A percentile compares a stretch with the other conserved stretches of the same genome.
phyloP scores from a whole-genome alignment of 2,113 vertebrate species.

The Prionailurus bengalensis region DNA sequence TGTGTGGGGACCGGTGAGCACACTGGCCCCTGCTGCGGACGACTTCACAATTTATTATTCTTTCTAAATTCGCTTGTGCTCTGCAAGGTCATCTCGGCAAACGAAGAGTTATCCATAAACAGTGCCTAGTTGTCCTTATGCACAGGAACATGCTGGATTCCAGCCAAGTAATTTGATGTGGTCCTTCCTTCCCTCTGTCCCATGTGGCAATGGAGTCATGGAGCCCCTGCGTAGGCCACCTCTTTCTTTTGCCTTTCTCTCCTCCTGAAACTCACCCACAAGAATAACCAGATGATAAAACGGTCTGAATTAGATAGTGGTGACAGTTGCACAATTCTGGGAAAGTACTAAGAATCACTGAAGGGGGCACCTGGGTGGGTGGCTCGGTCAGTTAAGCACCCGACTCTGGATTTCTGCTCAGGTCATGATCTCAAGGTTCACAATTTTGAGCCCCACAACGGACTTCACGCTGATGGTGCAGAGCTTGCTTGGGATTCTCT shows the following conservation, averaged over 20 bases:
- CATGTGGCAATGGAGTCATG: fast-evolving
- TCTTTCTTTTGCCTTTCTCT: not conserved
- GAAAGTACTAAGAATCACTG: not conserved
- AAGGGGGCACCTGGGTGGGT: too few relatives aligned
- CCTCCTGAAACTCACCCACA: not conserved
- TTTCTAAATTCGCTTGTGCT: not conserved
- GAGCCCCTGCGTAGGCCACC: not conserved
- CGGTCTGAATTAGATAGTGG: not conserved
- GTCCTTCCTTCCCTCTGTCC: not conserved
- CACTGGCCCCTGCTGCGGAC: too few relatives aligned
- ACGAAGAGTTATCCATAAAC: not conserved
- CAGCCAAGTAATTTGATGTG: not conserved
- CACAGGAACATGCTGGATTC: not conserved
- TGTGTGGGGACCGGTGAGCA: not conserved
- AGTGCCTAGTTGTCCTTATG: not conserved
- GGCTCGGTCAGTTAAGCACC: too few relatives aligned
- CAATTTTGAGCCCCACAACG: too few relatives aligned
- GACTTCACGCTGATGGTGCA: too few relatives aligned
- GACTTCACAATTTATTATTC: not conserved
- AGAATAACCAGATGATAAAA: not conserved
- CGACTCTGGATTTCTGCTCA: too few relatives aligned
- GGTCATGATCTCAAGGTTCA: too few relatives aligned
- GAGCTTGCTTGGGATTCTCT: too few relatives aligned
- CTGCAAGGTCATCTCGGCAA: not conserved
- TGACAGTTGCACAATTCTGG: not conserved